Evolutionary conservation across 2,888 invertebrate species (phyloP), one percentile per base, ranked within the genome.

Genomic region (Eupithecia inturbata): DNA sequence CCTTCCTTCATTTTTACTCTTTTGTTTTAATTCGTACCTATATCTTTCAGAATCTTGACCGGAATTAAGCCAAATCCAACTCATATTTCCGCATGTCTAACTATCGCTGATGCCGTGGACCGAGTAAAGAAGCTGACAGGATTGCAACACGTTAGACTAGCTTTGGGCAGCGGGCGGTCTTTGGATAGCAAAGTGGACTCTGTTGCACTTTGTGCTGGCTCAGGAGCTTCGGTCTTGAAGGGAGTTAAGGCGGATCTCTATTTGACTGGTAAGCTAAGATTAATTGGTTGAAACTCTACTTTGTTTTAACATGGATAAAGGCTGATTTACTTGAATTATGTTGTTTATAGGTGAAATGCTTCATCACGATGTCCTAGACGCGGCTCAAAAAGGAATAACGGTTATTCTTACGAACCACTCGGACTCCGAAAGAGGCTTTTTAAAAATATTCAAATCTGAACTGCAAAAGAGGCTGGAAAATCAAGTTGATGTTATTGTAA

Each of bases 321-420:
- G 1, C 49, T 22, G 9, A 22, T 45, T 62, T 16, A 19, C 63
- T 26, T 9, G 16, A n/a, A 19, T 64, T 9, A 33, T 75, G 33
- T 69, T 57, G 9, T 73, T 75, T 74, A 36, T 78, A 95, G 95
- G 96, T 12, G 99, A 99, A 95, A 99, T 99, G 98, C 96, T 97
- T 1, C 99, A 99, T 89, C 99, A 99, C 86, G 98, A 99, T 80
- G 92, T 99, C 1, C 95, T 99, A 49, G 98, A 99, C 84, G 98
- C 98, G 0, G 95, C 96, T 33, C 98, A 98, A 82, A 96, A 95
- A 71, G 97, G 97, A 39, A 95, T 95, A 22, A 96, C 96, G 73
- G 98, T 99, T 0, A 97, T 99, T 83, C 93, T 99, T 26, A 98
- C 98, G 78, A 98, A 99, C 89, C 99, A 99, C 90, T 98, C 97